Conservation (phyloP, 1,140 invertebrate species). For the Cherax destructor region DNA sequence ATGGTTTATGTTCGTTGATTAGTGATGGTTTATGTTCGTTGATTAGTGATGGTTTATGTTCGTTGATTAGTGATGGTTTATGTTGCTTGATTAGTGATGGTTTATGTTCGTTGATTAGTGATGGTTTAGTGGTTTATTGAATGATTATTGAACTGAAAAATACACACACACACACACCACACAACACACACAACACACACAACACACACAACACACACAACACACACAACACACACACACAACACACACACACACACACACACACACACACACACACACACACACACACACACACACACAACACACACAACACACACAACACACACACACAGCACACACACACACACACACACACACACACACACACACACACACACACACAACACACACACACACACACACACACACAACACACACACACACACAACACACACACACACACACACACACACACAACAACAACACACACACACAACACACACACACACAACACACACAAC, state of each 20-base stretch:
- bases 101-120: no score
- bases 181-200: conserved; percentile 76
- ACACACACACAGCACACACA: conserved; percentile 79
- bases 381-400: conserved; percentile 78
- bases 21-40: no score
- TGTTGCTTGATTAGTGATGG: no score
- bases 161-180: conserved; percentile 76
- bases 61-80: no score
- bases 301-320: conserved; percentile 74
- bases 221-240: no score
- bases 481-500: no score
- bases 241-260: conserved; percentile 77
- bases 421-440: conserved; percentile 79
- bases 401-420: conserved; percentile 79
- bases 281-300: conserved; percentile 80
- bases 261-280: conserved; percentile 78
- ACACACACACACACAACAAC: conserved; percentile 74
- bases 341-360: conserved; percentile 79
- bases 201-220: no score
- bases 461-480: conserved; percentile 77
- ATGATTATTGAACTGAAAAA: no score
- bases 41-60: no score
- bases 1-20: no score
- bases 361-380: conserved; percentile 79
- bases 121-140: no score